Evolutionary conservation across 2,888 invertebrate species (phyloP), one percentile per base, ranked within the genome.

Genomic region (Sclerodermus sp.): DNA sequence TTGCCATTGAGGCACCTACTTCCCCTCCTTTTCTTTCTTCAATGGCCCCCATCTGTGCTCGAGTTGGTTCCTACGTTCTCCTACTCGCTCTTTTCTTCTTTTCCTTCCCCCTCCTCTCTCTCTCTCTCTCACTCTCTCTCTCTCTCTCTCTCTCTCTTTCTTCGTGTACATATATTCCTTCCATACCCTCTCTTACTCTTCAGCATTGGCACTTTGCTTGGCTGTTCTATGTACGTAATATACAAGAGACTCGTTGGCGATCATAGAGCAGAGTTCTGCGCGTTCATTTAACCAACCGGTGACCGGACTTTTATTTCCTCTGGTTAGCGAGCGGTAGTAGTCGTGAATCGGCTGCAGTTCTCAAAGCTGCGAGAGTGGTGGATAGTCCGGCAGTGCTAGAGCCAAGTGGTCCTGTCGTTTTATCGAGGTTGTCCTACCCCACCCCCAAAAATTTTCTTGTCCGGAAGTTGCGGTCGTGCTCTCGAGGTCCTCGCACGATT

Each of bases 181-280:
- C 54, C 52, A 56, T 49, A 56, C 49, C 48, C 45, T 53, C 52
- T 47, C 50, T 57, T 43, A 34, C 56, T 44, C 48, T 51, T 34
- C 36, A 37, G 34, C 34, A 34, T 39, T 50, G 45, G 52, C 56
- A 57, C 52, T 58, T 53, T 49, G 55, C 43, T 48, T 45, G 42
- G 43, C 10, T 34, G 29, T 64, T 71, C 67, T 68, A 65, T 70
- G 67, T 62, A 64, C 69, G 68, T 68, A 66, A 70, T 70, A 68
- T 61, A 66, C 64, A 60, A 60, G 60, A 66, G 67, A 58, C 54
- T 63, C 60, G 64, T 60, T 62, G 60, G 51, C 68, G 70, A 68
- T 71, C 73, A 68, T 73, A 70, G 73, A 72, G 58, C 70, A 54
- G 58, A 52, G 51, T 45, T n/a, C 38, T 56, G 60, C 54, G 58